Conservation (phyloP, 2,797 vertebrate species). For the Chelonia mydas region DNA sequence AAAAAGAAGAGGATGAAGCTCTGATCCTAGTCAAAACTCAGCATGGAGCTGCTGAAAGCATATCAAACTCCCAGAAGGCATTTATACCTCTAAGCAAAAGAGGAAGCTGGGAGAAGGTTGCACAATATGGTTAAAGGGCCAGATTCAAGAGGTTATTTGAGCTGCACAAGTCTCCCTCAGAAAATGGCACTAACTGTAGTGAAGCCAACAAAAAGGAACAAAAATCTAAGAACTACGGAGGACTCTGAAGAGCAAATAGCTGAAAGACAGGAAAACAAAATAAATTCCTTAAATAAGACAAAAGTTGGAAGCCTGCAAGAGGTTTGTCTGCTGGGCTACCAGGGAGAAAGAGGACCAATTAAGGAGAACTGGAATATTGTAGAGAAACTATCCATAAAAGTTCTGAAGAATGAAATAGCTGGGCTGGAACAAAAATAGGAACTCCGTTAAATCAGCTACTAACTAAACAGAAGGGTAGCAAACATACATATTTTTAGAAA, state of each 20-base stretch:
- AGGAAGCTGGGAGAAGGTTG: background rate
- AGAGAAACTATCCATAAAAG: background rate
- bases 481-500: background rate
- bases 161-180: background rate
- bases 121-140: background rate
- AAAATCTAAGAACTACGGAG: background rate
- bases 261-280: background rate
- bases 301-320: background rate
- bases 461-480: background rate
- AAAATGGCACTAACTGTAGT: background rate
- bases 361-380: background rate
- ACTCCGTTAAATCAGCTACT: no score
- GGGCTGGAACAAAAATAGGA: background rate
- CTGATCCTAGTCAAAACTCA: background rate
- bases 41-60: background rate
- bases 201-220: background rate
- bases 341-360: background rate
- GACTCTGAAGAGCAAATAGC: background rate
- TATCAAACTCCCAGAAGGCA: no score
- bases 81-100: background rate
- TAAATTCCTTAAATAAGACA: background rate
- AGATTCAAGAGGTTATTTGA: background rate
- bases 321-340: background rate
- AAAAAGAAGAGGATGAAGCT: background rate
- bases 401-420: background rate